Evolutionary conservation across 2,797 vertebrate genomes (phyloP), one percentile per base, ranked within the genome.

Genomic region (Pitangus sulphuratus): DNA sequence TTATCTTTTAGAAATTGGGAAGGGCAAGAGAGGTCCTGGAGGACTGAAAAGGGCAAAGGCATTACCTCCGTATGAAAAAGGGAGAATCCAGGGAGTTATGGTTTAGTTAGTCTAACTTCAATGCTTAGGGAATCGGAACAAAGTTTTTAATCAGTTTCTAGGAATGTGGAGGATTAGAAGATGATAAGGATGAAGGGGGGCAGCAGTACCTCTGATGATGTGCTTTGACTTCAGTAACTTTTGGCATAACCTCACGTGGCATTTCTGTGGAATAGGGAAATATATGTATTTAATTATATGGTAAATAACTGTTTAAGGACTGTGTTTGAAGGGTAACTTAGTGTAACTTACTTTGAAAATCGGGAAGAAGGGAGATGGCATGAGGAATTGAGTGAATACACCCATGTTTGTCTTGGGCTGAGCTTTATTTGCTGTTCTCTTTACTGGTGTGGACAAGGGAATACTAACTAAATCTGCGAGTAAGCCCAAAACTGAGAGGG

Each of bases 321-420:
- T 0, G 0, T 77, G 35, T 77, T 87, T 92, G 61, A 94, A 77
- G 74, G 82, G 60, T 58, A 74, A 75, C 40, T 56, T 93, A 74
- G 30, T 75, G 11, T 88, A 94, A 56, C 48, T 87, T 79, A 22
- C 45, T 53, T 68, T 85, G 75, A 80, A 93, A 93, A 90, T 70
- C 31, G 18, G 66, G 8, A 84, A 84, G 44, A 85, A 65, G 56
- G 11, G 53, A 61, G 56, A 50, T 83, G 84, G 66, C 58, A 79
- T 0, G 47, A 90, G 56, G 84, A 87, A 35, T 82, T 1, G 19
- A 78, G 45, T 82, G 96, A 93, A 42, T 93, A 93, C 93, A 89
- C 93, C 92, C 80, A 60, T 96, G 61, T 97, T 97, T 97, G 94
- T 95, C 94, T 95, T 96, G 92, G 90, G 90, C 89, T 96, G 94